Evolutionary conservation across 2,888 invertebrate genomes (phyloP), one percentile per base, ranked within the genome.

Genomic region (Lysandra bellargus): DNA sequence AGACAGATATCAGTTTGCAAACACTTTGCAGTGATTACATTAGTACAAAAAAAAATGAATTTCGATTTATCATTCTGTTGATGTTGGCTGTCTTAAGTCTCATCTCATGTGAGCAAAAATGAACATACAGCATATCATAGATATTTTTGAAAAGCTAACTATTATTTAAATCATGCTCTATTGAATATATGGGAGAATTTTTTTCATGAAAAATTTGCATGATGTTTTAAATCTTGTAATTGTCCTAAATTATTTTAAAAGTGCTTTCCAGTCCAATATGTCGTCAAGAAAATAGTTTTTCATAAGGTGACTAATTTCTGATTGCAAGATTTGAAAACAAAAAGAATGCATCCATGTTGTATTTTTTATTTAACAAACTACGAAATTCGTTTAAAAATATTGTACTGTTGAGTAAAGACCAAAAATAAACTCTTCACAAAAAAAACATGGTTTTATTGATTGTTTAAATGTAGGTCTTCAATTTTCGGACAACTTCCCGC

Each of bases 401-500:
- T 88, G 89, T 87, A 85, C 89, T 92, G 88, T 90, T 88, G 85
- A 85, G 88, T 72, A 89, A 89, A 89, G 88, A 91, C 91, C 91
- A 90, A 91, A 89, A 93, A 90, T 90, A 92, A 92, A 94, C 94
- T 94, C 94, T 94, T 94, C 94, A 94, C 93, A 90, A 87, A 87
- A 87, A 89, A 85, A 82, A 80, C 81, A 30, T 81, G 81, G 53
- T 80, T 84, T 84, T 81, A 81, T 82, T 81, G 77, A 9, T 61
- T 7, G 23, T 9, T 61, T 23, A 23, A 23, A 61, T 2, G 23
- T 14, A 14, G 14, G 14, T 53, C 14, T 53, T 3, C 53, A 53
- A 14, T 53, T 53, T 53, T 53, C 14, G 2, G 23, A 23, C 23
- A 23, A 23, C 23, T 23, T 53, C 49, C 12, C 12, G 9, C 12